A percentile compares a stretch with the other conserved stretches of the same genome.
Evolutionary conservation across 2,888 invertebrate genomes (phyloP).

Genomic region (Allolobophora icterica): DNA sequence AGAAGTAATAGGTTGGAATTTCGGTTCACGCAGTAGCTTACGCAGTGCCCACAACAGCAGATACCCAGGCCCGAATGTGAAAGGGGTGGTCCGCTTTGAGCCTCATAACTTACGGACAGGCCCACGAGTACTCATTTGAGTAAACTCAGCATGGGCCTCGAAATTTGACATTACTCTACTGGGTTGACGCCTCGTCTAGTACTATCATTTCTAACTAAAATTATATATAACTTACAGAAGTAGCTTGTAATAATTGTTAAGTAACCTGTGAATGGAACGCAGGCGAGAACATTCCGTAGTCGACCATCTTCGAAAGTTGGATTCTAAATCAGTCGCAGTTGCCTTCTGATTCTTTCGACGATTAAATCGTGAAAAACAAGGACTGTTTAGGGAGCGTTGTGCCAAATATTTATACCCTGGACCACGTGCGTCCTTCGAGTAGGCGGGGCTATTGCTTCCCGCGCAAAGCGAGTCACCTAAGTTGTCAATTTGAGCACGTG

Average conservation of each 20-base stretch:
- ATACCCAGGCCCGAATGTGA: too few species aligned
- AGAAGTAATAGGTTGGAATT: not conserved
- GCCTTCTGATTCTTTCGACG: not conserved
- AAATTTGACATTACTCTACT: too few species aligned
- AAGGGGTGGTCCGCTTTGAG: too few species aligned
- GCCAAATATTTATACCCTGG: not conserved
- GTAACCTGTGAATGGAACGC: not conserved
- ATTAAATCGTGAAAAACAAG: not conserved
- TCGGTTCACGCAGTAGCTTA: not conserved
- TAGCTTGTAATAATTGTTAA: not conserved
- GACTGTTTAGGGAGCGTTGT: not conserved
- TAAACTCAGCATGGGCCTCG: too few species aligned
- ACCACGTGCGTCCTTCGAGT: not conserved
- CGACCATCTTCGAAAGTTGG: slow-evolving; percentile 22
- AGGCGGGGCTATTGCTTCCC: not conserved
- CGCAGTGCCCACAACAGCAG: too few species aligned
- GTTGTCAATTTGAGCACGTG: not conserved
- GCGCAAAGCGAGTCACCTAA: slow-evolving; percentile 14
- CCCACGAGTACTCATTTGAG: too few species aligned
- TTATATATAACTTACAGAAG: not conserved
- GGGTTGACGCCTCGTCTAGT: not conserved
- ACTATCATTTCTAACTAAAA: not conserved
- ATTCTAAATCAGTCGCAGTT: not conserved
- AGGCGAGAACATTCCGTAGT: slow-evolving; percentile 25
- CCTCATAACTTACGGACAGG: too few species aligned